Conservation (phyloP, 2,113 vertebrate genomes). For the Perccottus glenii region DNA sequence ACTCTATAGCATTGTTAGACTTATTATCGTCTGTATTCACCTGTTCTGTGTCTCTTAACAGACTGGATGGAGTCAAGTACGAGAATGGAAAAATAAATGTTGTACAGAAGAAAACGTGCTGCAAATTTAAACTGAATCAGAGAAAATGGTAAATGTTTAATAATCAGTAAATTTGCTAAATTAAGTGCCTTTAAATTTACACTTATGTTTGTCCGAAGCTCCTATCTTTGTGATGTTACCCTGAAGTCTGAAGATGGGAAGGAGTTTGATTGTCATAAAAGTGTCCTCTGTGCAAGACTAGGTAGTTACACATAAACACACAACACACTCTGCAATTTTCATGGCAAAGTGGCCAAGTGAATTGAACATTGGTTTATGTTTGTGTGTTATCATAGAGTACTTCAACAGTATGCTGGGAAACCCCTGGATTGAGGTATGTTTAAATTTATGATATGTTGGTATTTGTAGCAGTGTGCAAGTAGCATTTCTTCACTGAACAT, state of each 20-base stretch:
- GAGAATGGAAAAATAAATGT: constrained; percentile 90
- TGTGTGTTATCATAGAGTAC: constrained; percentile 85
- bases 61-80: constrained; percentile 90
- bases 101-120: constrained; percentile 84
- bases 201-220: constrained; percentile 74
- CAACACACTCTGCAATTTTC: background rate
- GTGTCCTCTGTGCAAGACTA: constrained; percentile 94
- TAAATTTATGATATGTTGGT: background rate
- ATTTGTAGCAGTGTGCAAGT: background rate
- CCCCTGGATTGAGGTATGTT: constrained; percentile 93
- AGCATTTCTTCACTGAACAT: constrained; percentile 19
- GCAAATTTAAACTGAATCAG: constrained; percentile 85
- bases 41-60: constrained; percentile 56
- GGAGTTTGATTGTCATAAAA: constrained; percentile 95
- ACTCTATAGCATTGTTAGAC: background rate
- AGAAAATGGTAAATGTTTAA: constrained; percentile 83
- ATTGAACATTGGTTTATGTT: background rate
- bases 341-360: background rate
- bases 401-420: constrained; percentile 97
- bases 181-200: background rate
- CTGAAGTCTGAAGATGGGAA: constrained; percentile 93
- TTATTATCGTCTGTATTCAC: background rate
- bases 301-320: constrained; percentile 76
- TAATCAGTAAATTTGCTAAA: background rate
- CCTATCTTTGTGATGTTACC: constrained; percentile 91